Evolutionary conservation across 2,797 vertebrate genomes (phyloP).

Genomic region (Parambassis ranga): DNA sequence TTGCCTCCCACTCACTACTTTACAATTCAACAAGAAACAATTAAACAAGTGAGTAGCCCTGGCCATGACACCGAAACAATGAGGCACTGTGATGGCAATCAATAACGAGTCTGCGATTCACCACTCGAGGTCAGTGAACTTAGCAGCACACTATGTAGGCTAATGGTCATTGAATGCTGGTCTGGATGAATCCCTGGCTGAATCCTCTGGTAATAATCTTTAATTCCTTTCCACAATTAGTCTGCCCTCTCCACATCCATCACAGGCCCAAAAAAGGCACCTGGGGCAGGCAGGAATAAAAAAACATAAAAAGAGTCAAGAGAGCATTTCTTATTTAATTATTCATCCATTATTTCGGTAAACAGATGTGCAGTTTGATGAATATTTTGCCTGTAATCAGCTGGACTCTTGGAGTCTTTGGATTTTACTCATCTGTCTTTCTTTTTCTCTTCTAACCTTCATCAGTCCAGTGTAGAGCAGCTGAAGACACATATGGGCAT

Average conservation of each 20-base stretch:
- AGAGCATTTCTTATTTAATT: conserved; percentile 71
- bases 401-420: conserved; percentile 34
- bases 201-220: conserved; percentile 88
- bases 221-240: conserved; percentile 93
- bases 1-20: conserved; percentile 69
- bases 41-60: conserved; percentile 61
- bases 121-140: conserved; percentile 63
- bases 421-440: conserved; percentile 55
- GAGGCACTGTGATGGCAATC: conserved; percentile 63
- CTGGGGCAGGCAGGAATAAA: conserved; percentile 65
- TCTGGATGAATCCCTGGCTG: conserved; percentile 83
- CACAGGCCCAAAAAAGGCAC: conserved; percentile 79
- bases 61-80: conserved; percentile 61
- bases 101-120: conserved; percentile 69
- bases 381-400: conserved; percentile 71
- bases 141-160: conserved; percentile 67
- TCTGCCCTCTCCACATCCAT: conserved; percentile 81
- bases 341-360: conserved; percentile 70
- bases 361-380: conserved; percentile 66
- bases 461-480: conserved; percentile 77
- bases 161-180: conserved; percentile 85
- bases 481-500: conserved; percentile 82
- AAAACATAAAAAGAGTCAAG: conserved; percentile 53
- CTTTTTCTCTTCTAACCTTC: conserved; percentile 67
- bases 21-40: conserved; percentile 70